Base-by-base conservation (phyloP, 2,113 vertebrate genomes). In the Paradoxurus hermaphroditus region DNA sequence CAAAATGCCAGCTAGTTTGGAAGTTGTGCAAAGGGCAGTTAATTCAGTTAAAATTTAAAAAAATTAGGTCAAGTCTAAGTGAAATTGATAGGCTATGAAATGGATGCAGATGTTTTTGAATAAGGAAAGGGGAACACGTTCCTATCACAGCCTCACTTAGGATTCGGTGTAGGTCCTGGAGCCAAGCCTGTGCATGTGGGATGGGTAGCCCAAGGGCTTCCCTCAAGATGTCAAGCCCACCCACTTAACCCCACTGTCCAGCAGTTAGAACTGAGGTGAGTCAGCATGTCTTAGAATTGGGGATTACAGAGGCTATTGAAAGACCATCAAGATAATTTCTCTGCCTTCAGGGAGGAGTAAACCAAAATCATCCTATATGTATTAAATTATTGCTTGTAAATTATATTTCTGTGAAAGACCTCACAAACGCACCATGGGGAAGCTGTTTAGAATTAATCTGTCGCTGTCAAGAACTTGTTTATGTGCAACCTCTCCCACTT, bases 41-140 rank as follows among this genome's bases (percentile, higher is more conserved):
- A 91, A 95, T 94, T 97, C 90, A 68, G 49, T 86, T 63, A 86
- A 85, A 79, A 86, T 77, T n/a, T n/a, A n/a, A n/a, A 88, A 97
- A 95, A 36, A 95, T 49, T 96, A 87, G 86, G 92, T 59, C 16
- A 97, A 97, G 95, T 95, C 92, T 36, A 89, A 73, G 75, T 96
- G 77, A 97, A 97, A 95, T 56, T 95, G 85, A 93, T 88, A 98
- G 91, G 86, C 95, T 98, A 95, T 97, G 94, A 90, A 78, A 94
- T 90, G 63, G 77, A 98, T 91, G 73, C 70, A 79, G 65, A 94
- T 31, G 41, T 90, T 93, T n/a, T 67, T 36, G 19, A 65, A 89
- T 93, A 96, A 94, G 0, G 0, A 85, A 91, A 93, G 82, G 15
- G 95, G 68, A 0, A 8, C 63, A 84, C 53, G 96, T 97, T 98